These are phyloP conservation scores for Zaprionus camerounensis DNA, from an alignment of 1,140 invertebrate genomes.

Conservation along the genomic window DNA sequence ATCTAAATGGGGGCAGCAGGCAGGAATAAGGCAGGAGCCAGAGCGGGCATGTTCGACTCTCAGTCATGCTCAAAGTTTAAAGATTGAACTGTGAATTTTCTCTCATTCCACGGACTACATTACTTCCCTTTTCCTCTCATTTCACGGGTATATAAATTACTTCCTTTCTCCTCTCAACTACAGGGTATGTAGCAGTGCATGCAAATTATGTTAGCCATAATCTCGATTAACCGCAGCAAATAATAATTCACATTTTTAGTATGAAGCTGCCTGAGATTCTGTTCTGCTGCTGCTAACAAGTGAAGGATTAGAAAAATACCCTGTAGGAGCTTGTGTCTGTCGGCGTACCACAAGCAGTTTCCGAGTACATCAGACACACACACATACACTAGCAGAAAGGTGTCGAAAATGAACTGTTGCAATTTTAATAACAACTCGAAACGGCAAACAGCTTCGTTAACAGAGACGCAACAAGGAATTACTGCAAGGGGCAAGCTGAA, in stretches of 20 bases:
- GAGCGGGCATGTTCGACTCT: background rate
- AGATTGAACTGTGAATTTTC: background rate
- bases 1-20: background rate
- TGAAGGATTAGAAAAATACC: background rate
- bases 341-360: constrained; percentile 53
- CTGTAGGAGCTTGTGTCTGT: background rate
- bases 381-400: constrained; percentile 31
- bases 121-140: too few relatives aligned
- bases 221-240: background rate
- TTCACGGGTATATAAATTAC: too few relatives aligned
- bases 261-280: too few relatives aligned
- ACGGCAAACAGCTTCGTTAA: constrained; percentile 46
- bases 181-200: background rate
- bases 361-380: constrained; percentile 13
- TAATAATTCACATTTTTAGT: too few relatives aligned
- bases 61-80: constrained; percentile 11
- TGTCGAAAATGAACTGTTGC: constrained; percentile 61
- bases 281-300: background rate
- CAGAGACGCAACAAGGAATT: background rate
- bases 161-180: too few relatives aligned
- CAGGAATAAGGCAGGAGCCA: background rate
- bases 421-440: constrained; percentile 68
- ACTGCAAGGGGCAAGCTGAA: background rate
- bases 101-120: background rate
- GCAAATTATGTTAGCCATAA: background rate